These are phyloP conservation scores for Propsilocerus akamusi DNA, from an alignment of 1,140 invertebrate species.

Conservation along the genomic window DNA sequence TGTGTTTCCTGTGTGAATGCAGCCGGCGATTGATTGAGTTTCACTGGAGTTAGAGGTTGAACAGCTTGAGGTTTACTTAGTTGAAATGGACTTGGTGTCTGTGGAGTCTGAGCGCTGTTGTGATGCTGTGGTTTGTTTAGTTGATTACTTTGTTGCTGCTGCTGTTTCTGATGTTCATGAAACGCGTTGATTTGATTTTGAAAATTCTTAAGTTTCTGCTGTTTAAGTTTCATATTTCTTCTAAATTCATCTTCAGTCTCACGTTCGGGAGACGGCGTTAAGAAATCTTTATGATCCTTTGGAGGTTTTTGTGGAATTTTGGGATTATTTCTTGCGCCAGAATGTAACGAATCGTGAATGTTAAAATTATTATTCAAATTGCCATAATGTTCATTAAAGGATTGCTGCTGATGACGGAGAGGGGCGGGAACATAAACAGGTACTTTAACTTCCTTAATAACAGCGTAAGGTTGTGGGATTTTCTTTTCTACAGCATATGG, in stretches of 20 bases:
- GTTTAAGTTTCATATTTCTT: neutral
- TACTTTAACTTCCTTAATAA: constrained; percentile 7
- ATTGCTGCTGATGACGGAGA: neutral
- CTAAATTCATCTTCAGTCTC: neutral
- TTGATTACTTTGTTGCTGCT: neutral
- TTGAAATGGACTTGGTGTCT: neutral
- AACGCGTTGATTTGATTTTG: too few relatives aligned
- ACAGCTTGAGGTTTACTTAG: neutral
- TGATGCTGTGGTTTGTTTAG: neutral
- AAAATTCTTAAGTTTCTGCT: neutral
- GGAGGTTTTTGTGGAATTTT: too few relatives aligned
- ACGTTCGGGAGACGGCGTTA: too few relatives aligned
- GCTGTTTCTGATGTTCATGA: neutral
- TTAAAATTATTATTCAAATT: neutral
- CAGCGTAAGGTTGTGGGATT: constrained; percentile 16
- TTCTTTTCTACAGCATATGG: too few relatives aligned
- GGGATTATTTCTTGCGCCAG: neutral
- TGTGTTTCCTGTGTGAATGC: neutral
- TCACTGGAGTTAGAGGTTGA: neutral
- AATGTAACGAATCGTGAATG: neutral
- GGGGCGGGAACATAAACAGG: neutral
- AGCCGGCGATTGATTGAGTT: neutral
- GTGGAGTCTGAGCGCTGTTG: neutral
- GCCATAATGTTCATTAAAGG: neutral
- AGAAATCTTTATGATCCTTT: too few relatives aligned